Evolutionary conservation across 2,888 invertebrate species (phyloP).

Genomic region (Antheraea yamamai): DNA sequence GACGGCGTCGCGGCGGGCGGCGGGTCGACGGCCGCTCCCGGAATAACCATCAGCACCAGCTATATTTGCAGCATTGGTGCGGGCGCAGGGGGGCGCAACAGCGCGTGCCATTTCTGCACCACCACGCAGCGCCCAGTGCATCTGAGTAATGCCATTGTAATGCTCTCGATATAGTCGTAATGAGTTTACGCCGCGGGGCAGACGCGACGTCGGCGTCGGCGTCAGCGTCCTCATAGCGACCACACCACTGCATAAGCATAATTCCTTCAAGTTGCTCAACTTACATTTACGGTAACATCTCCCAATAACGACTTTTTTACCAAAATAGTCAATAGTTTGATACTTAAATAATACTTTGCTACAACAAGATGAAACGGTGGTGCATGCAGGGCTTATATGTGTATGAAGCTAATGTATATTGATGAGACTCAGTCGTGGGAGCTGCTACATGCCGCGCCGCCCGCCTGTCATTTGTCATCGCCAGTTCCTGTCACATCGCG

Average conservation of each 20-base stretch:
- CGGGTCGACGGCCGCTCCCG: constrained; percentile 81
- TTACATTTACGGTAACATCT: background rate
- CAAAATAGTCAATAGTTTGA: background rate
- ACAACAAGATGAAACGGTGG: constrained; percentile 17
- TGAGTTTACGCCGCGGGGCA: constrained; percentile 59
- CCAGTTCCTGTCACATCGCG: constrained; percentile 67
- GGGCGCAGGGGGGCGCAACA: constrained; percentile 63
- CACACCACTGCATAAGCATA: background rate
- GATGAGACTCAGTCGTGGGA: constrained; percentile 68
- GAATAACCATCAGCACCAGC: constrained; percentile 79
- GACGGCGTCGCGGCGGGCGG: constrained; percentile 81
- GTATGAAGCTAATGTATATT: constrained; percentile 60
- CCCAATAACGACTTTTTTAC: background rate
- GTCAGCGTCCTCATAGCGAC: constrained; percentile 28
- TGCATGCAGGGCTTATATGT: constrained; percentile 28
- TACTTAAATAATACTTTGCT: background rate
- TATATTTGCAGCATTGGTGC: constrained; percentile 76
- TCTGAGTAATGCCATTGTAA: constrained; percentile 82
- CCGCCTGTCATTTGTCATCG: constrained; percentile 75
- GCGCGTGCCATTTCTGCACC: constrained; percentile 81
- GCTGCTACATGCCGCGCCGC: constrained; percentile 43
- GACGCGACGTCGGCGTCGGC: constrained; percentile 69
- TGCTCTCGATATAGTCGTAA: constrained; percentile 76
- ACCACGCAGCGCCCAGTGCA: constrained; percentile 79
- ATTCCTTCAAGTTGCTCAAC: background rate